phyloP scores from a whole-genome alignment of 2,113 vertebrate genomes.

The Tachycineta bicolor region DNA sequence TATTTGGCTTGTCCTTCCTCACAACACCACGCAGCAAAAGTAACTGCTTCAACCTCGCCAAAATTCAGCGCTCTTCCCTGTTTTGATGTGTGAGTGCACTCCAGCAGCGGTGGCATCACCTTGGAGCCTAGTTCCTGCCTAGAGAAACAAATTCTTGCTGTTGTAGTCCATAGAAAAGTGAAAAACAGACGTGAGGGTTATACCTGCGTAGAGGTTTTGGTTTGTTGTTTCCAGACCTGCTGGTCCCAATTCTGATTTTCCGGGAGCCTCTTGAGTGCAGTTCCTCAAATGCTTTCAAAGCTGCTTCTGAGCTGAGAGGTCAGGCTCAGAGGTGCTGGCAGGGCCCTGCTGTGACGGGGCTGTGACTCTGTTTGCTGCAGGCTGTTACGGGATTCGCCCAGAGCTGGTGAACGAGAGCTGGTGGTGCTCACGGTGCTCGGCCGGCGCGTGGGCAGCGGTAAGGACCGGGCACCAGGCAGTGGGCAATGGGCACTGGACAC shows the following conservation, averaged over 20 bases:
- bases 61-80: not conserved
- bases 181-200: accelerated
- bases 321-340: accelerated
- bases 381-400: slow-evolving; percentile 91
- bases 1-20: not conserved
- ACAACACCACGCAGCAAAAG: not conserved
- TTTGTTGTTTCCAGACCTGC: not conserved
- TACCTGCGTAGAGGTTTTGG: not conserved
- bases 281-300: not conserved
- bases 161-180: not conserved
- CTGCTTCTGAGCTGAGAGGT: not conserved
- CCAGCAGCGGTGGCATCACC: not conserved
- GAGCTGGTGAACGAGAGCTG: slow-evolving; percentile 83
- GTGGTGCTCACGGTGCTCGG: slow-evolving; percentile 88
- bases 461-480: slow-evolving; percentile 14
- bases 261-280: too few species aligned
- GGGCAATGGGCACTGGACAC: too few species aligned
- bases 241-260: not conserved
- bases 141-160: not conserved
- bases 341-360: accelerated
- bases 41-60: not conserved
- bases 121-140: not conserved
- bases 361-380: slow-evolving; percentile 52
- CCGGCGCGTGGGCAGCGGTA: slow-evolving; percentile 87
- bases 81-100: not conserved